Evolutionary conservation across 2,888 invertebrate species (phyloP).

Genomic region (Hermaeophaga mercurialis): DNA sequence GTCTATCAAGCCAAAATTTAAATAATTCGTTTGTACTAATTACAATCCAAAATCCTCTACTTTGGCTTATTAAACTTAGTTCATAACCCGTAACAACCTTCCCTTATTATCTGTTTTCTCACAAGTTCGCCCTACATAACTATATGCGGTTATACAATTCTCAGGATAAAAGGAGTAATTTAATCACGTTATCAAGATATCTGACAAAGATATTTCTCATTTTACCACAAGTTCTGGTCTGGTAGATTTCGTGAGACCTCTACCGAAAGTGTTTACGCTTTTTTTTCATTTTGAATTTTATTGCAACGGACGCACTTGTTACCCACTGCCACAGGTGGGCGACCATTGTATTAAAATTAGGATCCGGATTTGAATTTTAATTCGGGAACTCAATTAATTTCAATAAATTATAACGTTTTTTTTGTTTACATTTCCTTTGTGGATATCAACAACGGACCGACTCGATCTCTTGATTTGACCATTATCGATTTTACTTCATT

Average conservation of each 20-base stretch:
- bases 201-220: conserved; percentile 33
- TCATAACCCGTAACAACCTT: too few relatives aligned
- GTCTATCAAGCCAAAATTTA: too few relatives aligned
- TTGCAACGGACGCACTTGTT: conserved; percentile 21
- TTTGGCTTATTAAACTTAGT: too few relatives aligned
- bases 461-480: too few relatives aligned
- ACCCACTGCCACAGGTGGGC: conserved; percentile 19
- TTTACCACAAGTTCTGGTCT: conserved; percentile 39
- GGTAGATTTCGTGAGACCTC: conserved; percentile 38
- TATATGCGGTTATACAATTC: conserved; percentile 17
- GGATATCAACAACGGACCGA: too few relatives aligned
- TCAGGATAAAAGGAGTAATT: conserved; percentile 31
- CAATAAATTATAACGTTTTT: conserved; percentile 13
- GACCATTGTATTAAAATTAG: conserved; percentile 22
- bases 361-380: conserved; percentile 8
- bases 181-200: conserved; percentile 33
- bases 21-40: too few relatives aligned
- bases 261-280: neutral
- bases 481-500: too few relatives aligned
- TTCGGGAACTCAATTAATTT: conserved; percentile 14
- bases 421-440: neutral
- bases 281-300: too few relatives aligned
- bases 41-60: too few relatives aligned
- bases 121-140: conserved; percentile 3
- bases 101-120: neutral